phyloP scores from a whole-genome alignment of 37 sponge, comb jelly and placozoan genomes.

The Chondrosia reniformis region DNA sequence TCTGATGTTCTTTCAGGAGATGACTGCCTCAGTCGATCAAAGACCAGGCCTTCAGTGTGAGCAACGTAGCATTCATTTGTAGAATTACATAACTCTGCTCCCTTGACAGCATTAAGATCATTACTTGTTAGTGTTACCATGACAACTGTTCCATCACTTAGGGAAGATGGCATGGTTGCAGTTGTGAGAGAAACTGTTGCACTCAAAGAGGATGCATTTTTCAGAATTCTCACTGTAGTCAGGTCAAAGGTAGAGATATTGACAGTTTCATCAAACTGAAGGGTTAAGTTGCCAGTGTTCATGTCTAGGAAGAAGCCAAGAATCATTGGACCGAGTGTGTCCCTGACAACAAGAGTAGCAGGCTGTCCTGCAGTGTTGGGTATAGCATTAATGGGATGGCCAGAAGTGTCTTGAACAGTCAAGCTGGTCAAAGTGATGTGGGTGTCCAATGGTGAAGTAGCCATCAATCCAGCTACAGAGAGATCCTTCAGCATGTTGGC shows the following conservation, averaged over 20 bases:
- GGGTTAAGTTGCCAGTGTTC: constrained; percentile 70
- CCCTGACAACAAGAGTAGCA: constrained; percentile 48
- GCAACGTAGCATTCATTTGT: constrained; percentile 74
- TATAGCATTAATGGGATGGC: constrained; percentile 44
- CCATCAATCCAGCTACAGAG: constrained; percentile 51
- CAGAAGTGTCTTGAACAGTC: constrained; percentile 53
- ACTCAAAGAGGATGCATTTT: constrained; percentile 9
- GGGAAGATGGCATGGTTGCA: background rate
- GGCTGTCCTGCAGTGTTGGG: constrained; percentile 35
- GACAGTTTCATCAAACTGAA: constrained; percentile 83
- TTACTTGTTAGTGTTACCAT: constrained; percentile 43
- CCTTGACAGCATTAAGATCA: constrained; percentile 85
- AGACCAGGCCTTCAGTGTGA: constrained; percentile 36
- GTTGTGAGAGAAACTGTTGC: constrained; percentile 40
- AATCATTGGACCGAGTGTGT: constrained; percentile 69
- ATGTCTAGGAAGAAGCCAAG: constrained; percentile 81
- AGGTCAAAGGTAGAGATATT: constrained; percentile 38
- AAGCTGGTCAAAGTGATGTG: constrained; percentile 53
- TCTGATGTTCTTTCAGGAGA: constrained; percentile 40
- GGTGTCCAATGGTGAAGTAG: constrained; percentile 46
- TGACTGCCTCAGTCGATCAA: constrained; percentile 52
- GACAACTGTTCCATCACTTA: constrained; percentile 27
- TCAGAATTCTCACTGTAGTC: constrained; percentile 50
- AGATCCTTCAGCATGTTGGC: constrained; percentile 59
- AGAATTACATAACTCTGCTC: constrained; percentile 64